A percentile compares a stretch with the other conserved stretches of the same genome.
phyloP scores from a whole-genome alignment of 35 echinoderm and acorn worm genomes.

The Ophioderma brevispina region DNA sequence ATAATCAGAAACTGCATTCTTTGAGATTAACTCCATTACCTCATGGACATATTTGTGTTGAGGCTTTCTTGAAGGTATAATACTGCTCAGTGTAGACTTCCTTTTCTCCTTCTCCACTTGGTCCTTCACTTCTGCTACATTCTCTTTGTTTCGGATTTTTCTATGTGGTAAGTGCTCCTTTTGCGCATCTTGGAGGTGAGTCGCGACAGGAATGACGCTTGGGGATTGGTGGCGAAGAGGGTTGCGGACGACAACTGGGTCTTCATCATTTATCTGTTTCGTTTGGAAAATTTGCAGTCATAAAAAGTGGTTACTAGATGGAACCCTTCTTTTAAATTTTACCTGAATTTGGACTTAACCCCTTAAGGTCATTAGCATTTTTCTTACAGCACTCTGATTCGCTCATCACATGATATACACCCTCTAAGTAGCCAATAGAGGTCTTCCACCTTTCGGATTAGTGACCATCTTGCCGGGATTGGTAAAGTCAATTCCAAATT shows the following conservation, averaged over 20 bases:
- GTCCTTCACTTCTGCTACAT: constrained; percentile 26
- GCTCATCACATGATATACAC: too few relatives aligned
- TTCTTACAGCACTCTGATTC: too few relatives aligned
- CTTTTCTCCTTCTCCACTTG: constrained; percentile 3
- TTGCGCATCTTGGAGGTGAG: constrained; percentile 62
- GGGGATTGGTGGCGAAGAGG: constrained; percentile 36
- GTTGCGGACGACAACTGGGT: background rate
- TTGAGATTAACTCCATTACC: too few relatives aligned
- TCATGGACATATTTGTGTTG: constrained; percentile 17
- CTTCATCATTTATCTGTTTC: background rate
- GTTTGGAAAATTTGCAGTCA: background rate
- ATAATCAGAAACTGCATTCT: too few relatives aligned
- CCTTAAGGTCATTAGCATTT: too few relatives aligned
- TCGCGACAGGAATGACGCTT: constrained; percentile 83
- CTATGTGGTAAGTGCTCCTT: constrained; percentile 23
- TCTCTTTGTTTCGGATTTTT: constrained; percentile 57
- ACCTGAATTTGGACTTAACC: too few relatives aligned
- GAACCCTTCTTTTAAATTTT: too few relatives aligned
- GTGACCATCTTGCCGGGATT: too few relatives aligned
- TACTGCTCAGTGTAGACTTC: background rate
- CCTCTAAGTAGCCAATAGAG: too few relatives aligned
- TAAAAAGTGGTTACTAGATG: too few relatives aligned
- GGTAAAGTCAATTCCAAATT: too few relatives aligned
- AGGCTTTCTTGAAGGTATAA: constrained; percentile 16
- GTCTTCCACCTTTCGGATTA: too few relatives aligned